A percentile compares a stretch with the other conserved stretches of the same genome.
Evolutionary conservation across 1,140 invertebrate genomes (phyloP).

Genomic region (Anastatus disparis): DNA sequence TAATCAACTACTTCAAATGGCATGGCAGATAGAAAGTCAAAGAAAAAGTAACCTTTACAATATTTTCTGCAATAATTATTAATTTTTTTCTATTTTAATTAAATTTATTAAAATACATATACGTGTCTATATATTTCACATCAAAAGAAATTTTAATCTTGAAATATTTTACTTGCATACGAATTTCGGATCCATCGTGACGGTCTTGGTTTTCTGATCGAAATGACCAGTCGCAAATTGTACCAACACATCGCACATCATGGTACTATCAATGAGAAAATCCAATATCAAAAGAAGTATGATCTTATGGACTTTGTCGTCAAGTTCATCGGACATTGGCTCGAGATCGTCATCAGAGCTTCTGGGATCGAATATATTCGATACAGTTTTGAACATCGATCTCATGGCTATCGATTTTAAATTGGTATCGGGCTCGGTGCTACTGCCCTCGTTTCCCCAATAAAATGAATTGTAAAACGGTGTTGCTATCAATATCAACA

Average conservation of each 20-base stretch:
- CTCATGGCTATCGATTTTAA: no score
- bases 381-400: no score
- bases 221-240: conserved; percentile 59
- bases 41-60: conserved; percentile 49
- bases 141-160: background rate
- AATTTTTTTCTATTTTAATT: background rate
- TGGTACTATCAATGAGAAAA: conserved; percentile 43
- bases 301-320: no score
- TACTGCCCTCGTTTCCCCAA: conserved; percentile 16
- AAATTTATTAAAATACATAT: conserved; percentile 1
- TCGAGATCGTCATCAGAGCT: no score
- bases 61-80: conserved; percentile 51
- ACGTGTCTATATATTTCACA: background rate
- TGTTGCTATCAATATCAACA: conserved; percentile 38
- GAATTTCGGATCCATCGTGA: conserved; percentile 49
- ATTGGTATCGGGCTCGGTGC: no score
- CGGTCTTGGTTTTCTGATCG: conserved; percentile 47
- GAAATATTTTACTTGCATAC: conserved; percentile 46
- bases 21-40: conserved; percentile 50
- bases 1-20: conserved; percentile 50
- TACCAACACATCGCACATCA: conserved; percentile 48
- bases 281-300: conserved; percentile 29
- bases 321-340: no score
- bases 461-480: conserved; percentile 50
- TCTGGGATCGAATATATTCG: no score